phyloP scores from a whole-genome alignment of 2,888 invertebrate species.

The Brachypalpus laphriformis region DNA sequence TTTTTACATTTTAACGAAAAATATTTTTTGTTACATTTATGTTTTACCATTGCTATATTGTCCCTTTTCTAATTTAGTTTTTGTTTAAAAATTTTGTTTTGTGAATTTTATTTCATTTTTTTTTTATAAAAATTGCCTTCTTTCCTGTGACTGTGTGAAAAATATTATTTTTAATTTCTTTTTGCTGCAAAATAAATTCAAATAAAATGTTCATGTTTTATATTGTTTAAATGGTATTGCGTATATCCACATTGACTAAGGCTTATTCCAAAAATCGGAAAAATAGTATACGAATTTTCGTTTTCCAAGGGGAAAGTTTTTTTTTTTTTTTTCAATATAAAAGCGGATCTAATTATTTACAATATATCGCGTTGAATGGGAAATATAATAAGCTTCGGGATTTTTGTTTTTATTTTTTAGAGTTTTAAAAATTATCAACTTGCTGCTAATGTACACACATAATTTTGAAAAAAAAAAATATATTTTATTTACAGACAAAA shows the following conservation, averaged over 20 bases:
- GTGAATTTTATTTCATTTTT: conserved; percentile 6
- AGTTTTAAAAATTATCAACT: conserved; percentile 45
- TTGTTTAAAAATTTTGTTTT: conserved; percentile 20
- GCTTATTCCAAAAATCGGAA: conserved; percentile 74
- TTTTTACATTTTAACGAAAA: conserved; percentile 43
- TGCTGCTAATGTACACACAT: conserved; percentile 56
- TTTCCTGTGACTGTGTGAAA: conserved; percentile 63
- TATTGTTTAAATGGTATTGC: conserved; percentile 47
- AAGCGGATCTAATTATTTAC: conserved; percentile 66
- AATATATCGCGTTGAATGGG: conserved; percentile 40
- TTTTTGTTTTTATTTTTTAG: conserved; percentile 12
- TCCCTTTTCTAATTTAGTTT: conserved; percentile 76
- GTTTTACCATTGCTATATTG: conserved; percentile 80
- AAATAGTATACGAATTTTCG: conserved; percentile 68
- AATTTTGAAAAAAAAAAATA: conserved; percentile 40
- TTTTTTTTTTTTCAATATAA: conserved; percentile 30
- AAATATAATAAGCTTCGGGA: conserved; percentile 34
- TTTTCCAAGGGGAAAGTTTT: conserved; percentile 54
- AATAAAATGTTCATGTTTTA: conserved; percentile 1
- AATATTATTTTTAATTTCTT: conserved; percentile 33
- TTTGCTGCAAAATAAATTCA: conserved; percentile 27
- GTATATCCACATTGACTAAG: conserved; percentile 71
- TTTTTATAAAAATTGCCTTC: conserved; percentile 42
- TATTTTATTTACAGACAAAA: conserved; percentile 76
- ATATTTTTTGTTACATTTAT: conserved; percentile 24